Percentiles rank a stretch among this genome's conserved stretches.
These are phyloP conservation scores for Balanococcus diminutus DNA, from an alignment of 2,888 invertebrate species.

Conservation along the genomic window DNA sequence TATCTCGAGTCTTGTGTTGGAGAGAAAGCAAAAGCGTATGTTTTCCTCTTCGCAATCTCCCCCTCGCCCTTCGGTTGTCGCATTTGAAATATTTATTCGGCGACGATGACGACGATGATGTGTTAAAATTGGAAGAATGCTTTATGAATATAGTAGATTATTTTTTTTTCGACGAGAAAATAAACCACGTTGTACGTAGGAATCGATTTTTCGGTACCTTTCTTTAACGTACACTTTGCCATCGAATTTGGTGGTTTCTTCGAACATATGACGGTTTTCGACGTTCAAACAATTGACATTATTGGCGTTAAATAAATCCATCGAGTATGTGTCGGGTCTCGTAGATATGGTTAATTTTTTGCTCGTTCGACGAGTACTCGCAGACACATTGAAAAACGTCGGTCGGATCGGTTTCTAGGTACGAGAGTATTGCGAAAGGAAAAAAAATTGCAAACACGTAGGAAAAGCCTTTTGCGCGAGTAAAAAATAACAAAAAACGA, in stretches of 20 bases:
- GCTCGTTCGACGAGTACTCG: background rate
- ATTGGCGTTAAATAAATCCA: background rate
- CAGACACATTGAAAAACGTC: background rate
- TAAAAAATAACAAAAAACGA: background rate
- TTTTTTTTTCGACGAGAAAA: background rate
- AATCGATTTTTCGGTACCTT: background rate
- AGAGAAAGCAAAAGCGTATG: background rate
- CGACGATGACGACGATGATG: background rate
- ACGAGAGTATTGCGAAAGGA: background rate
- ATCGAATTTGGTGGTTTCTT: background rate
- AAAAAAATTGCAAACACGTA: background rate
- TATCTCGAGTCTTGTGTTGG: background rate
- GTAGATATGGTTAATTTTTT: slow-evolving; percentile 1
- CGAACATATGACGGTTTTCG: background rate
- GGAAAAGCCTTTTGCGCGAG: background rate
- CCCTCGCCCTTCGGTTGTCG: background rate
- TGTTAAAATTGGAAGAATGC: background rate
- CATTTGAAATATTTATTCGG: background rate
- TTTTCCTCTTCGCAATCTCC: background rate
- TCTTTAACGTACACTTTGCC: background rate
- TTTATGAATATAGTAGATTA: background rate
- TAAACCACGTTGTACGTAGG: background rate
- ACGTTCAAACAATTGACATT: slow-evolving; percentile 3
- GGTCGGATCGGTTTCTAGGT: background rate
- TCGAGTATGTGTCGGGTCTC: too few relatives aligned